Evolutionary conservation across 2,888 invertebrate genomes (phyloP), one percentile per base, ranked within the genome.

Genomic region (Danaus chrysippus): DNA sequence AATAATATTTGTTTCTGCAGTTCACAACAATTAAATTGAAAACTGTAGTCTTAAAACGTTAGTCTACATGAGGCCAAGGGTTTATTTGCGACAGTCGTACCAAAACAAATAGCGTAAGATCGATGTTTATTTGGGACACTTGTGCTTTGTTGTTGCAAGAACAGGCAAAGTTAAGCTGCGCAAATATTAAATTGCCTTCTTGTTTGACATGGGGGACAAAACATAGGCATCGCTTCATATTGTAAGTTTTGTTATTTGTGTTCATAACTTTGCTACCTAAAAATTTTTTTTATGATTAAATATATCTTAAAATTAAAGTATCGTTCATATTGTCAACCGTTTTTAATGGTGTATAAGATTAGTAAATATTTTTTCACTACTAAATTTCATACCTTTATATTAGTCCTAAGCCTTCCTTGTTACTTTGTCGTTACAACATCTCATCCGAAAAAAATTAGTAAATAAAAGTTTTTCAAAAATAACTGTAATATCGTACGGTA

Each of bases 41-140:
- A 13, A 6, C 13, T 41, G 10, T n/a, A 13, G 15, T 46, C n/a
- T n/a, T 46, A 46, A 13, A 46, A 46, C 13, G 12, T 23, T 23
- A 42, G 65, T 66, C 58, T 66, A 44, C 58, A 0, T 34, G 6
- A 13, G 19, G 10, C 54, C 69, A 72, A 73, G 75, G 74, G 72
- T 69, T 68, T 78, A 75, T 82, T 81, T 76, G 77, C 73, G 73
- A 72, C 73, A 70, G 72, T 62, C 54, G 71, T 46, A 72, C 75
- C 73, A 80, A 82, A 79, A 82, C 81, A 85, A 85, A 84, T 79
- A 83, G 74, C 72, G 70, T 67, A 76, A 82, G 82, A 85, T 83
- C 78, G 76, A 80, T 86, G 86, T 86, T 86, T 86, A 78, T 82
- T 83, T 73, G 81, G 82, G 83, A 79, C 78, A 82, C 79, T 78